These are phyloP conservation scores for Ctenoplectra terminalis DNA, from an alignment of 1,140 invertebrate genomes.

Conservation along the genomic window DNA sequence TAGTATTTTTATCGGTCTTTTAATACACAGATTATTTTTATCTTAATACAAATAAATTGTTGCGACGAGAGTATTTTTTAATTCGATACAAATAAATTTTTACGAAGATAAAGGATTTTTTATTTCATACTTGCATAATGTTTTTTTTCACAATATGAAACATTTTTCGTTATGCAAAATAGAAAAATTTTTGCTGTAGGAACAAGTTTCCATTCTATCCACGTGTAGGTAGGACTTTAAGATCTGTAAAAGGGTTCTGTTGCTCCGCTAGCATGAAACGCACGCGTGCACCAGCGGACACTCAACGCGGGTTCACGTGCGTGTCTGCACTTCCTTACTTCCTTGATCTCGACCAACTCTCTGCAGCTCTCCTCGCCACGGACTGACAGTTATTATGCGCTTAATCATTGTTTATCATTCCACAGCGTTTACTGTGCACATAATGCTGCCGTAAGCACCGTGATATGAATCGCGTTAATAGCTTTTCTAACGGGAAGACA, in stretches of 20 bases:
- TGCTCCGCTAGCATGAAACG: slow-evolving; percentile 12
- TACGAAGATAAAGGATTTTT: no score
- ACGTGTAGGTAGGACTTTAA: neutral
- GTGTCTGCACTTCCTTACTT: slow-evolving; percentile 39
- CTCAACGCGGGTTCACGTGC: slow-evolving; percentile 38
- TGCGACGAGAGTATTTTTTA: no score
- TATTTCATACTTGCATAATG: no score
- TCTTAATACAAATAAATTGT: no score
- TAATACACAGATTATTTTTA: no score
- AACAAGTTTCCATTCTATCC: neutral
- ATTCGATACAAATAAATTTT: no score
- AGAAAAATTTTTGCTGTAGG: neutral
- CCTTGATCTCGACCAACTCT: slow-evolving; percentile 31
- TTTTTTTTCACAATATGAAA: no score
- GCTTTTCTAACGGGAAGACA: neutral
- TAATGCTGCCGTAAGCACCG: neutral
- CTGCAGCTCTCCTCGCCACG: neutral
- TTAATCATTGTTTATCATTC: slow-evolving; percentile 53
- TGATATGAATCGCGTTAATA: slow-evolving; percentile 20
- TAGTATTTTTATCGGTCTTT: no score
- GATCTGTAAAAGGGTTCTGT: slow-evolving; percentile 14
- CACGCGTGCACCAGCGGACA: slow-evolving; percentile 18
- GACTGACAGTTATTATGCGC: slow-evolving; percentile 45
- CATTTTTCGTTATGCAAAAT: neutral
- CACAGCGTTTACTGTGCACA: slow-evolving; percentile 15